Percentiles rank a stretch among this genome's conserved stretches.
phyloP scores from a whole-genome alignment of 2,888 invertebrate genomes.

The Erebia epiphron region DNA sequence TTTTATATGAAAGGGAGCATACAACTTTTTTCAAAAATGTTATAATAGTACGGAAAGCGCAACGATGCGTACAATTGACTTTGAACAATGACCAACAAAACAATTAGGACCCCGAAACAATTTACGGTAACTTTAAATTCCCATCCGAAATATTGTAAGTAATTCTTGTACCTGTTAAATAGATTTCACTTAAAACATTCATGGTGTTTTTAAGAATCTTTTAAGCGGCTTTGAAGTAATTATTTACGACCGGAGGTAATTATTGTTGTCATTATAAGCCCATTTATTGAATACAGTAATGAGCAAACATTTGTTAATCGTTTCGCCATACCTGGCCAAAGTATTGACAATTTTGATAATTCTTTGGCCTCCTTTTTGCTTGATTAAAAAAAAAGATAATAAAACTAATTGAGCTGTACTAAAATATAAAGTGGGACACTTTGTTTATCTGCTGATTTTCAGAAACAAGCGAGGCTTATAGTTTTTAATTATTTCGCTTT shows the following conservation, averaged over 20 bases:
- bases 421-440: no score
- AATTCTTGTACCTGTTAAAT: background rate
- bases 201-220: slow-evolving; percentile 28
- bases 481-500: background rate
- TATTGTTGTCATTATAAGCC: slow-evolving; percentile 23
- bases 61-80: slow-evolving; percentile 22
- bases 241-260: slow-evolving; percentile 32
- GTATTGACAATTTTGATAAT: slow-evolving; percentile 8
- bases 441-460: background rate
- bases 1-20: slow-evolving; percentile 24
- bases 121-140: background rate
- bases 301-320: slow-evolving; percentile 17
- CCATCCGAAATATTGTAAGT: slow-evolving; percentile 7
- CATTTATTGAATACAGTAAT: slow-evolving; percentile 24
- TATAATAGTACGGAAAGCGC: background rate
- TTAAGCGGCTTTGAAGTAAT: slow-evolving; percentile 27
- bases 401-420: background rate
- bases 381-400: background rate
- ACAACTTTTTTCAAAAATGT: slow-evolving; percentile 3
- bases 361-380: slow-evolving; percentile 10
- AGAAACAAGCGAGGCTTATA: background rate
- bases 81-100: slow-evolving; percentile 25
- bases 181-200: slow-evolving; percentile 19
- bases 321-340: slow-evolving; percentile 7
- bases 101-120: slow-evolving; percentile 16